Percentiles rank a stretch among this genome's conserved stretches.
Evolutionary conservation across 2,797 vertebrate species (phyloP).

Genomic region (Danio kyathit): DNA sequence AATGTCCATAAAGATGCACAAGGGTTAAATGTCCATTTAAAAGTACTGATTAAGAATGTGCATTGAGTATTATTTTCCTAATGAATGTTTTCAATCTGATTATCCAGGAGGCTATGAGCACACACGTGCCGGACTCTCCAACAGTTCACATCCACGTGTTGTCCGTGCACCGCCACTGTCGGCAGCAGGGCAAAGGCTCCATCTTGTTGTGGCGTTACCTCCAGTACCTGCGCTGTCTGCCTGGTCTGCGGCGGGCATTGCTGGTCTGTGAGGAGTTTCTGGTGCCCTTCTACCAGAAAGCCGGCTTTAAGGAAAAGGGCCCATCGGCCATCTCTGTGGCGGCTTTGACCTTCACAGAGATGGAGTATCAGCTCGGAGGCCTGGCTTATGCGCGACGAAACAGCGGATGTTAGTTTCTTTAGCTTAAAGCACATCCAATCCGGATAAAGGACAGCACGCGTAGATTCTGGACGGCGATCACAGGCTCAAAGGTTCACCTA

Average conservation of each 20-base stretch:
- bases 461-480: slow-evolving; percentile 59
- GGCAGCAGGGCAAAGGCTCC: slow-evolving; percentile 84
- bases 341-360: slow-evolving; percentile 78
- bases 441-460: slow-evolving; percentile 46
- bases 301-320: slow-evolving; percentile 81
- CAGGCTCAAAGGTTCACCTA: background rate
- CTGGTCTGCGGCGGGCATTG: slow-evolving; percentile 74
- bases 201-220: slow-evolving; percentile 85
- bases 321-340: slow-evolving; percentile 76
- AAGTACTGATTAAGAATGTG: too few relatives aligned
- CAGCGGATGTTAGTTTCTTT: slow-evolving; percentile 73
- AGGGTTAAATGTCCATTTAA: too few relatives aligned
- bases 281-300: slow-evolving; percentile 81
- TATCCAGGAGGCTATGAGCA: slow-evolving; percentile 79
- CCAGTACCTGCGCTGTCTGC: slow-evolving; percentile 80
- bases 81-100: background rate
- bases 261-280: slow-evolving; percentile 83
- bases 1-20: too few relatives aligned
- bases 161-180: slow-evolving; percentile 82
- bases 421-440: background rate
- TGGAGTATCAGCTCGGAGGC: slow-evolving; percentile 77
- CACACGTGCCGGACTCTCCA: slow-evolving; percentile 71
- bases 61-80: too few relatives aligned
- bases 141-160: slow-evolving; percentile 83
- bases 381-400: slow-evolving; percentile 78